Evolutionary conservation across 2,888 invertebrate genomes (phyloP), one percentile per base, ranked within the genome.

Genomic region (Formica aserva): DNA sequence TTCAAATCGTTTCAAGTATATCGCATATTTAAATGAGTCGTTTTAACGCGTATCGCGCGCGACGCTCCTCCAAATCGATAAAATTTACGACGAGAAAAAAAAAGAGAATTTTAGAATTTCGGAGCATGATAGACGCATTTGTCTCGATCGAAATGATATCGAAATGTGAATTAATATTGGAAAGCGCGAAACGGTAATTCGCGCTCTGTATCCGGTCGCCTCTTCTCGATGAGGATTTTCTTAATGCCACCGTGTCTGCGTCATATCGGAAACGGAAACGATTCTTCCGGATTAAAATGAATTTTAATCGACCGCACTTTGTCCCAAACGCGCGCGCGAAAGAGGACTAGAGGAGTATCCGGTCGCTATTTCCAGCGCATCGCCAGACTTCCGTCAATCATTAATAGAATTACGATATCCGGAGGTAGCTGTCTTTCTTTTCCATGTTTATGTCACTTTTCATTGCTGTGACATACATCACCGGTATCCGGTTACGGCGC

Each of bases 341-440:
- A 74, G 83, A 85, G 80, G 32, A 87, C 83, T 90, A 74, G 38
- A 86, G 82, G 76, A 65, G 83, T 85, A 92, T 92, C 92, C 91
- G 91, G 78, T 86, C 60, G 77, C 66, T 90, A 90, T 88, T 89
- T 85, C 83, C 26, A 86, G 74, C 85, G 22, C 71, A 48, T 76
- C 74, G 75, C 57, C 75, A 76, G 83, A 71, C 69, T 69, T 63
- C 74, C 45, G 48, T 62, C 52, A 82, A 84, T 85, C 80, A 81
- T 86, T 91, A 90, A 91, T 89, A 87, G 83, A 91, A 91, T 91
- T 85, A 89, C 90, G 88, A 92, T 90, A 90, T 92, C 91, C 91
- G 91, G 87, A 67, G 67, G 26, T 45, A 41, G 57, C 18, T 63
- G 60, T 80, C 65, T 63, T 77, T 83, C 80, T 35, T 63, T 78